phyloP scores from a whole-genome alignment of 2,888 invertebrate species.

The Protonemura montana region DNA sequence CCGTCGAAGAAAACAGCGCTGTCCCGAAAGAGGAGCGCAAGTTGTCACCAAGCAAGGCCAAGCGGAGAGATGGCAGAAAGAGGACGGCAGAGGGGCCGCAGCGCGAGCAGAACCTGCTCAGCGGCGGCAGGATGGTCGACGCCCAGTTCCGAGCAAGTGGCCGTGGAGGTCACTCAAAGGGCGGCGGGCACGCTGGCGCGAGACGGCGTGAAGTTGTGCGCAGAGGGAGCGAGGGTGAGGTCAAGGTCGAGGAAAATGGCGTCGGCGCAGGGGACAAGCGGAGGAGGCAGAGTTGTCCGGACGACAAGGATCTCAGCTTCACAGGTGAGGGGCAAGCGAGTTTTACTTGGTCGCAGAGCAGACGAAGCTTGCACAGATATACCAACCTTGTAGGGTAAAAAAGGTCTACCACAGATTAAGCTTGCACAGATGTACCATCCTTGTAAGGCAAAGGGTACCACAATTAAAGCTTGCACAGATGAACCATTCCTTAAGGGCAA shows the following conservation, averaged over 20 bases:
- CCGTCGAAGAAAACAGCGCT: not conserved
- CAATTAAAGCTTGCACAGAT: no score
- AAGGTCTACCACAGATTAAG: no score
- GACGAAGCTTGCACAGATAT: no score
- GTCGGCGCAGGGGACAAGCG: slow-evolving; percentile 64
- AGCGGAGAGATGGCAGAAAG: slow-evolving; percentile 68
- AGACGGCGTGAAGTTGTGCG: slow-evolving; percentile 12
- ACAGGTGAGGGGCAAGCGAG: slow-evolving; percentile 48
- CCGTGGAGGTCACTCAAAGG: not conserved
- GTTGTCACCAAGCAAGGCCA: slow-evolving; percentile 55
- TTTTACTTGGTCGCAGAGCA: no score
- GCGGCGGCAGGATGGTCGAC: slow-evolving; percentile 61
- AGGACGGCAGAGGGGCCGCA: slow-evolving; percentile 64
- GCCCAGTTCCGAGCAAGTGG: slow-evolving; percentile 57
- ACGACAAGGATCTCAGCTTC: slow-evolving; percentile 49
- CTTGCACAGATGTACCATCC: no score
- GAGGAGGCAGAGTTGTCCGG: slow-evolving; percentile 63
- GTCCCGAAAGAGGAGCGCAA: slow-evolving; percentile 1
- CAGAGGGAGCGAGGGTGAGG: slow-evolving; percentile 49
- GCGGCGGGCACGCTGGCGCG: not conserved
- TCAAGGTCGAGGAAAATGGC: slow-evolving; percentile 55
- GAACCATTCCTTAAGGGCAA: no score
- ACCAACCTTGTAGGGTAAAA: no score
- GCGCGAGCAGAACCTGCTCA: slow-evolving; percentile 60
- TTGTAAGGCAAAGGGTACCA: no score